Evolutionary conservation across 2,113 vertebrate genomes (phyloP).

Genomic region (Grantiella picta): DNA sequence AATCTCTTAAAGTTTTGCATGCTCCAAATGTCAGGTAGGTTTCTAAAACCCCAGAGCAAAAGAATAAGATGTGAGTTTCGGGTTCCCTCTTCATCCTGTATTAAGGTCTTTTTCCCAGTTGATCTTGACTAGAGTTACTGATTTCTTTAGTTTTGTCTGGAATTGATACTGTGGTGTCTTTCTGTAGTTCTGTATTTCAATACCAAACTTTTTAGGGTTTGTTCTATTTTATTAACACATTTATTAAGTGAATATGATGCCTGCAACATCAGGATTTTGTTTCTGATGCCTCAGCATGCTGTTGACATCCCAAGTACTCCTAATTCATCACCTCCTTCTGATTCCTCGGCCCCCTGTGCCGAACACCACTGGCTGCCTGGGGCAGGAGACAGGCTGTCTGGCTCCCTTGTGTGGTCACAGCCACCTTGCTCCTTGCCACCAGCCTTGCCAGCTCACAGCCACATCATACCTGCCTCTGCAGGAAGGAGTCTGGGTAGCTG

Average conservation of each 20-base stretch:
- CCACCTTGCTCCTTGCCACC: background rate
- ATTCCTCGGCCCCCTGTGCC: background rate
- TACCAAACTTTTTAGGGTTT: background rate
- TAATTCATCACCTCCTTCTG: background rate
- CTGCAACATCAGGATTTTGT: background rate
- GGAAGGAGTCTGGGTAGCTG: background rate
- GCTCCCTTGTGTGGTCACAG: fast-evolving
- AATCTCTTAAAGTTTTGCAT: background rate
- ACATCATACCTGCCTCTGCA: background rate
- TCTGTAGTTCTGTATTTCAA: background rate
- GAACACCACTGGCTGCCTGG: background rate
- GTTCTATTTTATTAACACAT: background rate
- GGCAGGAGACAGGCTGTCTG: background rate
- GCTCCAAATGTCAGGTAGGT: constrained; percentile 8
- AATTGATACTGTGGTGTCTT: background rate
- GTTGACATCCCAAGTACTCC: background rate
- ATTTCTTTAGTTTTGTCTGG: background rate
- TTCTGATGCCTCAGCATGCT: background rate
- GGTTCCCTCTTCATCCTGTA: background rate
- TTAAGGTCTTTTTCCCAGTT: background rate
- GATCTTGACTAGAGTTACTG: background rate
- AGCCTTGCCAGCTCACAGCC: background rate
- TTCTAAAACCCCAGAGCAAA: background rate
- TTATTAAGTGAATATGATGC: background rate
- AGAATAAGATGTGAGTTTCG: background rate